These are phyloP conservation scores for Theristicus caerulescens DNA, from an alignment of 2,113 vertebrate species.

Conservation along the genomic window DNA sequence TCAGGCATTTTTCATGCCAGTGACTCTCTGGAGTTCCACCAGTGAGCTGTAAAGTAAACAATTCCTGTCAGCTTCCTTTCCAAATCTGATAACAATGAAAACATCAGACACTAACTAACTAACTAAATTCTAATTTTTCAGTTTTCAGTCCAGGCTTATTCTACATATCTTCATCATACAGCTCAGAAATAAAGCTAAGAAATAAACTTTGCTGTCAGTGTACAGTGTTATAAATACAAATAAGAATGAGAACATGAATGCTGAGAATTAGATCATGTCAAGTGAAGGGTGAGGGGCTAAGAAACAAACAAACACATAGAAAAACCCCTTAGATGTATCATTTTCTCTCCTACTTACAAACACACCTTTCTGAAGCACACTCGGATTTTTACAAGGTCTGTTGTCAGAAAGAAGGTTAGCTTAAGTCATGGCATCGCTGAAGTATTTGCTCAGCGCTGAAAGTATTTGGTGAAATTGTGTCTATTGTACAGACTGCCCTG, in stretches of 20 bases:
- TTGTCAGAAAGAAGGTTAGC: background rate
- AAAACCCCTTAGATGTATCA: background rate
- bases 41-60: background rate
- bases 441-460: background rate
- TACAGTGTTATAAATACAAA: background rate
- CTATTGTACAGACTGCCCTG: background rate
- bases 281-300: background rate
- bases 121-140: background rate
- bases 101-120: background rate
- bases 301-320: background rate
- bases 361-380: background rate
- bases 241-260: background rate
- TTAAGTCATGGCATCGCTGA: background rate
- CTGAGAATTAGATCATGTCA: background rate
- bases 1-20: background rate
- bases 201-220: background rate
- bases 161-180: background rate
- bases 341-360: background rate
- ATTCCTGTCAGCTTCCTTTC: background rate
- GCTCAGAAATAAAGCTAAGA: background rate
- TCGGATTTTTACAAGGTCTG: background rate
- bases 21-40: background rate
- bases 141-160: background rate
- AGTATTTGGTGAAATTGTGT: background rate
- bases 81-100: background rate